These are phyloP conservation scores for Mellilla xanthometata DNA, from an alignment of 2,888 invertebrate genomes.

Conservation along the genomic window DNA sequence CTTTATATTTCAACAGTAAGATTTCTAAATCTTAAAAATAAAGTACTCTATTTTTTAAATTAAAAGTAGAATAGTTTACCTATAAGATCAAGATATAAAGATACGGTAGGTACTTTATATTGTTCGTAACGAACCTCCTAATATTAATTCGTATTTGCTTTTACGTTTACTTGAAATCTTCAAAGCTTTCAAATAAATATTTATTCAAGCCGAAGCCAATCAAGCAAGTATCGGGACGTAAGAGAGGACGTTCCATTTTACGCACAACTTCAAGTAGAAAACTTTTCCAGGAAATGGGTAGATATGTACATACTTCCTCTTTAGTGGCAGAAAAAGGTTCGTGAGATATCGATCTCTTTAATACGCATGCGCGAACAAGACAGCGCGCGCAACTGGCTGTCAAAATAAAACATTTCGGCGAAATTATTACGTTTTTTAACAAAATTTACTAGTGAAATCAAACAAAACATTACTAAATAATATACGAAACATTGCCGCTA, in stretches of 20 bases:
- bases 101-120: no score
- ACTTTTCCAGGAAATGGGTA: neutral
- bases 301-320: neutral
- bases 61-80: no score
- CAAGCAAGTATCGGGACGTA: conserved; percentile 1
- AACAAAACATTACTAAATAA: no score
- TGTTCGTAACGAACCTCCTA: no score
- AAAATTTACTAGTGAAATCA: no score
- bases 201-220: neutral
- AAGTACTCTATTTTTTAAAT: no score
- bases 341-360: conserved; percentile 56
- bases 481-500: no score
- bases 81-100: no score
- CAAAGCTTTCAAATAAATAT: conserved; percentile 5
- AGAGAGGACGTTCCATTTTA: conserved; percentile 11
- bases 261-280: neutral
- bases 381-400: conserved; percentile 63
- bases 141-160: neutral
- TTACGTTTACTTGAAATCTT: conserved; percentile 2
- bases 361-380: conserved; percentile 36
- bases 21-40: no score
- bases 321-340: conserved; percentile 4
- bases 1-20: no score
- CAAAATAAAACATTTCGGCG: conserved; percentile 46
- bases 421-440: no score